phyloP scores from a whole-genome alignment of 92 coral and sea anemone species.

The Umimayanthus kanabou region DNA sequence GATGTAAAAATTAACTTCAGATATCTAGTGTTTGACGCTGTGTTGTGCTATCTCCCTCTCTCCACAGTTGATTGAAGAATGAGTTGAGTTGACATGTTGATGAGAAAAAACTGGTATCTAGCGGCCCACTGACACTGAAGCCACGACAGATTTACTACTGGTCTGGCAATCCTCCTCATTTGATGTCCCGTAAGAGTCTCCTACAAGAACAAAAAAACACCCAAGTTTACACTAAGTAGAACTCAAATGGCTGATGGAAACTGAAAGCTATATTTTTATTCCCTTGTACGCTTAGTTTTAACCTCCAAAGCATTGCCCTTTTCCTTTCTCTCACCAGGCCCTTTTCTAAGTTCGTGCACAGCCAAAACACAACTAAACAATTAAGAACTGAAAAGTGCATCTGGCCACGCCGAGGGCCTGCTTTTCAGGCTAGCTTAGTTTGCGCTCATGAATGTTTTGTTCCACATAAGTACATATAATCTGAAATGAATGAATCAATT shows the following conservation, averaged over 20 bases:
- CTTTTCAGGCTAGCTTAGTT: neutral
- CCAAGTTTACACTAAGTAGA: neutral
- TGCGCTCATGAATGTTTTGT: too few species aligned
- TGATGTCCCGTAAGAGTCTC: neutral
- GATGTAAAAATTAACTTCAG: neutral
- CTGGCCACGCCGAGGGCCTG: too few species aligned
- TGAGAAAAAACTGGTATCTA: neutral
- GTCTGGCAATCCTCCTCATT: neutral
- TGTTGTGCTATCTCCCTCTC: too few species aligned
- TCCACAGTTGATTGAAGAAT: neutral
- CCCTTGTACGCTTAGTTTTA: neutral
- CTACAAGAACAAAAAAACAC: neutral
- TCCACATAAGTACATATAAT: too few species aligned
- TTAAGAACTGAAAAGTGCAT: too few species aligned
- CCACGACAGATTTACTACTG: neutral
- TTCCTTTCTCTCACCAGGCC: too few species aligned
- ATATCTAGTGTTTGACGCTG: neutral
- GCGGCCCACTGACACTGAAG: conserved; percentile 5
- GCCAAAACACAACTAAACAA: too few species aligned
- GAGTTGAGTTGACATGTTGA: neutral
- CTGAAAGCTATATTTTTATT: too few species aligned
- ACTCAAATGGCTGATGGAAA: too few species aligned
- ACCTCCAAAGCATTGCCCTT: too few species aligned
- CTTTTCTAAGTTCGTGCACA: too few species aligned
- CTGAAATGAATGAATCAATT: too few species aligned